Evolutionary conservation across 2,113 vertebrate species (phyloP).

Genomic region (Catharus minimus): DNA sequence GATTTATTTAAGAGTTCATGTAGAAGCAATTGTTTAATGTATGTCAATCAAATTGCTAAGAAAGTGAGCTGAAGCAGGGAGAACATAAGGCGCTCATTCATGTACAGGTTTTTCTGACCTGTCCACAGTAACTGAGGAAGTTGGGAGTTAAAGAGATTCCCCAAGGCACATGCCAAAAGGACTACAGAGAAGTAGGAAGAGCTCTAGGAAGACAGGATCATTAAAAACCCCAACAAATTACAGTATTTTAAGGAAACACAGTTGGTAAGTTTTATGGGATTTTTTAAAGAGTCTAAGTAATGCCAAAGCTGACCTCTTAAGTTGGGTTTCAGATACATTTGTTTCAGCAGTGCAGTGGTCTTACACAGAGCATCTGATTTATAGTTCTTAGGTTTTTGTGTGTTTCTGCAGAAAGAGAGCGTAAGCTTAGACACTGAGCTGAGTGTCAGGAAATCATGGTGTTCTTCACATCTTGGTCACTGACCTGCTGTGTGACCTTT

Average conservation of each 20-base stretch:
- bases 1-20: not conserved
- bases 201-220: not conserved
- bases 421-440: not conserved
- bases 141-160: not conserved
- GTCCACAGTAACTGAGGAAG: not conserved
- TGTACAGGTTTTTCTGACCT: not conserved
- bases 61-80: not conserved
- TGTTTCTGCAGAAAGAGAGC: not conserved
- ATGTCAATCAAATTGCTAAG: not conserved
- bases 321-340: not conserved
- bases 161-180: not conserved
- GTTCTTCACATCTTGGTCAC: not conserved
- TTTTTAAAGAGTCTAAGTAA: not conserved
- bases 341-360: not conserved
- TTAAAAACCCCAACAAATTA: not conserved
- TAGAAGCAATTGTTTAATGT: not conserved
- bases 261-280: not conserved
- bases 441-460: not conserved
- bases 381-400: not conserved
- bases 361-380: not conserved
- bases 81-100: not conserved
- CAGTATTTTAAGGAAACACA: not conserved
- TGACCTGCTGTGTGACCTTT: constrained; percentile 10
- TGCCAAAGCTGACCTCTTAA: not conserved
- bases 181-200: not conserved